These are phyloP conservation scores for Mormoops blainvillei DNA, from an alignment of 2,113 vertebrate species.

Conservation along the genomic window DNA sequence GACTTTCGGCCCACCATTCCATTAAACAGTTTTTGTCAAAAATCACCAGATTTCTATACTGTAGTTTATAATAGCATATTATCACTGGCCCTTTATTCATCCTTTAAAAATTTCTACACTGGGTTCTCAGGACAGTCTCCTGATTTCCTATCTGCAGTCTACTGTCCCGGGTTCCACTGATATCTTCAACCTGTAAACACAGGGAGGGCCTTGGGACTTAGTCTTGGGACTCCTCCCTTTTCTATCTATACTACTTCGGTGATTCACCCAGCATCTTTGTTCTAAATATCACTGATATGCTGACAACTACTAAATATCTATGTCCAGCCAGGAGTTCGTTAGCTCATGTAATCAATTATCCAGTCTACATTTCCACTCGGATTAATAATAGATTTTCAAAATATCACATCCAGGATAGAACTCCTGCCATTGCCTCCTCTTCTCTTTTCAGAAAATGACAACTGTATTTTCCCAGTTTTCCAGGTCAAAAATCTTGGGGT, in stretches of 20 bases:
- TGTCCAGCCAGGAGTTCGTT: background rate
- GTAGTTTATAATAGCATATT: background rate
- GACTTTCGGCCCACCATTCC: background rate
- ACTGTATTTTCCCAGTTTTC: background rate
- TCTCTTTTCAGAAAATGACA: background rate
- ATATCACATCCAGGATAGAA: background rate
- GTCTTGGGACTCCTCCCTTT: background rate
- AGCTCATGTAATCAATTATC: background rate
- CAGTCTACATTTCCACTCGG: background rate
- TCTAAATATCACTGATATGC: background rate
- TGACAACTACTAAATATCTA: background rate
- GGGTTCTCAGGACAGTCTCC: background rate
- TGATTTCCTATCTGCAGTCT: background rate
- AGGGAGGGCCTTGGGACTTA: background rate
- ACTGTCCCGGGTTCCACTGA: background rate
- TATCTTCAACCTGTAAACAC: background rate
- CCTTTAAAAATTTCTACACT: background rate
- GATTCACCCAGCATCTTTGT: background rate
- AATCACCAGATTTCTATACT: background rate
- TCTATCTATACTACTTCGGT: background rate
- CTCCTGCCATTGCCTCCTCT: background rate
- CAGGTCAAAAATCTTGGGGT: background rate
- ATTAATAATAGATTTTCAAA: background rate
- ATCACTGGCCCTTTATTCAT: background rate
- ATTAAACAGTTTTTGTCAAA: background rate